These are phyloP conservation scores for Enteromius thamalakanensis DNA, from an alignment of 2,797 vertebrate species.

Conservation along the genomic window DNA sequence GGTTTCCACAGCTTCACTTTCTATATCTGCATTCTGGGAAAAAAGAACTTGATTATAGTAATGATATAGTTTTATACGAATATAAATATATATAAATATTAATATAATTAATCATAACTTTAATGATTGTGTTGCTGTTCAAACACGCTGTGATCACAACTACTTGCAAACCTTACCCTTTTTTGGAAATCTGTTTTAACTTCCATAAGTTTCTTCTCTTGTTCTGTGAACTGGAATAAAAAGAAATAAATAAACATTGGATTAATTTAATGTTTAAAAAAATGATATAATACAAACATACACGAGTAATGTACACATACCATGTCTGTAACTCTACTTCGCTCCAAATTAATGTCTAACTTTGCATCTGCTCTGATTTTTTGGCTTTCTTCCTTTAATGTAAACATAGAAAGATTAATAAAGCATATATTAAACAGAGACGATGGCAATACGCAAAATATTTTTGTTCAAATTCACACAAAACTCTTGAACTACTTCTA, in stretches of 20 bases:
- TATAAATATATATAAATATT: too few relatives aligned
- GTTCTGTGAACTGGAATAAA: slow-evolving; percentile 88
- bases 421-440: not conserved
- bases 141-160: not conserved
- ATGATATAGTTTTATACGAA: not conserved
- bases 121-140: not conserved
- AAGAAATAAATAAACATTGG: not conserved
- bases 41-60: not conserved
- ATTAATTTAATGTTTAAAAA: not conserved
- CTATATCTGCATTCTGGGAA: slow-evolving; percentile 81
- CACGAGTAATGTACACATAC: slow-evolving; percentile 53
- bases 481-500: slow-evolving; percentile 17
- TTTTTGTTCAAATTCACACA: not conserved
- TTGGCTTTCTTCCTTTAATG: slow-evolving; percentile 84
- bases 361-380: slow-evolving; percentile 89
- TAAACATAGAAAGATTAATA: slow-evolving; percentile 58
- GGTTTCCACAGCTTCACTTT: slow-evolving; percentile 86
- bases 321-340: slow-evolving; percentile 88
- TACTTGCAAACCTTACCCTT: slow-evolving; percentile 76
- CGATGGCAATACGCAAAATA: not conserved
- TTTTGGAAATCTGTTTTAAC: slow-evolving; percentile 88
- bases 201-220: slow-evolving; percentile 93
- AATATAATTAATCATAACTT: not conserved
- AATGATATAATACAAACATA: not conserved
- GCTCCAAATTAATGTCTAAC: slow-evolving; percentile 93